phyloP scores from a whole-genome alignment of 2,888 invertebrate genomes.

The Agriopis leucophaearia region DNA sequence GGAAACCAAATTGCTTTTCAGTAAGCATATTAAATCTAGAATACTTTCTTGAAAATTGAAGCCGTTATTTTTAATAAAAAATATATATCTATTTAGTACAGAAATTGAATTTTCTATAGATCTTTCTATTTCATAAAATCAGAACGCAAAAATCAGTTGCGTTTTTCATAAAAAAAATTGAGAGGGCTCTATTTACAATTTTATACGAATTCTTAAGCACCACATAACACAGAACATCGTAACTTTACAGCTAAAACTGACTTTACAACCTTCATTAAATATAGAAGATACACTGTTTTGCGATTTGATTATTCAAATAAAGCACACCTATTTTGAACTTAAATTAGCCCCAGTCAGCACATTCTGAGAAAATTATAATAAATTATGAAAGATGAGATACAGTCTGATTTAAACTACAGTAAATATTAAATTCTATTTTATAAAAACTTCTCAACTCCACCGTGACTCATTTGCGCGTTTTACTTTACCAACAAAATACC shows the following conservation, averaged over 20 bases:
- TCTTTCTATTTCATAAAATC: too few relatives aligned
- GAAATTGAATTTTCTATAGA: too few relatives aligned
- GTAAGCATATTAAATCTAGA: too few relatives aligned
- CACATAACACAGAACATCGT: background rate
- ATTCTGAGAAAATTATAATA: constrained; percentile 17
- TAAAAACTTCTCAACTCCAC: constrained; percentile 41
- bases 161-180: too few relatives aligned
- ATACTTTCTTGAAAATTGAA: too few relatives aligned
- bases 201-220: background rate
- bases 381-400: constrained; percentile 17
- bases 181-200: background rate
- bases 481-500: constrained; percentile 56
- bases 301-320: constrained; percentile 9
- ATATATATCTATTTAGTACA: too few relatives aligned
- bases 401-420: constrained; percentile 10
- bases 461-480: constrained; percentile 62
- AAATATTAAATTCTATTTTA: constrained; percentile 39
- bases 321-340: constrained; percentile 9
- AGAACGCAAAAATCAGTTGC: too few relatives aligned
- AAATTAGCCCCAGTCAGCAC: constrained; percentile 12
- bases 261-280: constrained; percentile 1
- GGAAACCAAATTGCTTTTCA: too few relatives aligned
- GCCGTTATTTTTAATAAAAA: too few relatives aligned
- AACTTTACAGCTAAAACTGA: background rate
- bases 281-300: constrained; percentile 1